A percentile compares a stretch with the other conserved stretches of the same genome.
Conservation (phyloP, 2,888 invertebrate species). For the Mylabris sibirica region DNA sequence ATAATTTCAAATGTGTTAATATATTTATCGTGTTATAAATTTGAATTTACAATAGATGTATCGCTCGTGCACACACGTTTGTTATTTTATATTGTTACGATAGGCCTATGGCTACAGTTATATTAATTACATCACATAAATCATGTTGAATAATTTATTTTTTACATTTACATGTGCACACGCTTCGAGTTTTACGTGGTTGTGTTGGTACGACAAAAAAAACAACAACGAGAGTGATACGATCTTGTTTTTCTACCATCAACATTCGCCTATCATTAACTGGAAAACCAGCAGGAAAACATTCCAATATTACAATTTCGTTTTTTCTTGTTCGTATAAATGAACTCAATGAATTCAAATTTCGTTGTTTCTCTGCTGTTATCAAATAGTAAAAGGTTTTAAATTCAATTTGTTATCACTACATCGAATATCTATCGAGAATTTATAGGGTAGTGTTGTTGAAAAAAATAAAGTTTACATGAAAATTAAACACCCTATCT, state of each 20-base stretch:
- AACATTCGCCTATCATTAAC: conserved; percentile 10
- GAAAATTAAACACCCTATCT: background rate
- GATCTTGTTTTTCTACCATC: conserved; percentile 30
- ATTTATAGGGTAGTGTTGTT: too few relatives aligned
- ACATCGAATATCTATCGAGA: conserved; percentile 7
- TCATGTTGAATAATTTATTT: conserved; percentile 40
- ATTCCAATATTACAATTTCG: background rate
- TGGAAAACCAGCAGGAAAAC: conserved; percentile 11
- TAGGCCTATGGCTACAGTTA: conserved; percentile 31
- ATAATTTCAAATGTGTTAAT: background rate
- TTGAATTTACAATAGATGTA: background rate
- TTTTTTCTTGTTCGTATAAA: background rate
- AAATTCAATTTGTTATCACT: conserved; percentile 10
- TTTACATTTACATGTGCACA: conserved; percentile 35
- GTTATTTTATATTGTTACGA: conserved; percentile 22
- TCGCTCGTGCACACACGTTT: conserved; percentile 19
- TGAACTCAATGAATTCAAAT: conserved; percentile 9
- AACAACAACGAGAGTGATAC: background rate
- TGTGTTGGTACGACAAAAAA: background rate
- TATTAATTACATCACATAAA: conserved; percentile 41
- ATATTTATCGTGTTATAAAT: conserved; percentile 7
- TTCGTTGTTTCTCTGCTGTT: background rate
- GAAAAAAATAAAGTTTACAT: background rate
- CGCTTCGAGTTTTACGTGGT: conserved; percentile 23
- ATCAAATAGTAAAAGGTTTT: background rate